A percentile compares a stretch with the other conserved stretches of the same genome.
Evolutionary conservation across 2,888 invertebrate species (phyloP).

Genomic region (Mythimna albipuncta): DNA sequence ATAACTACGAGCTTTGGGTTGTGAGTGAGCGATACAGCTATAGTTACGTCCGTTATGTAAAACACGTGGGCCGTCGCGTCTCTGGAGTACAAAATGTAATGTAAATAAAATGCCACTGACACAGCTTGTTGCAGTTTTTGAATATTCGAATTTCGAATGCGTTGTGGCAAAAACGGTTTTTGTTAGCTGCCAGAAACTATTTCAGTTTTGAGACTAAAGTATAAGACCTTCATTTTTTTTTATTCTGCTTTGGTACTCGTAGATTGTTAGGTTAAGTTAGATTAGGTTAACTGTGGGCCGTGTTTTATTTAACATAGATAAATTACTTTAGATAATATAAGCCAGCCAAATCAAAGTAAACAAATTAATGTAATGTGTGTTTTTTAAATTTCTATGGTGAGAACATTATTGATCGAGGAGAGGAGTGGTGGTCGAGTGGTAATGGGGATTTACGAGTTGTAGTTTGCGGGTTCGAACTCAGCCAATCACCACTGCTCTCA

Average conservation of each 20-base stretch:
- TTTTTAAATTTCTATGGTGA: no score
- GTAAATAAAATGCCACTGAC: constrained; percentile 60
- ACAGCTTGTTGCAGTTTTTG: constrained; percentile 58
- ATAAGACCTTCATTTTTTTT: constrained; percentile 7
- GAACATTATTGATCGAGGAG: no score
- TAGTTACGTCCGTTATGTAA: constrained; percentile 42
- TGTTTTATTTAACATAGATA: not conserved
- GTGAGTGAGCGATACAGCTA: constrained; percentile 57
- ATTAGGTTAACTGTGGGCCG: no score
- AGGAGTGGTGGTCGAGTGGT: no score
- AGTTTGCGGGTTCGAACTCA: no score
- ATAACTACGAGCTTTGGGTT: constrained; percentile 62
- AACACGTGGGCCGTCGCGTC: constrained; percentile 54
- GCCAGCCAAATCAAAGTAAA: not conserved
- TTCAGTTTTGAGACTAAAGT: constrained; percentile 1
- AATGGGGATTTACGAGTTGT: no score
- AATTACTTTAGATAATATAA: not conserved
- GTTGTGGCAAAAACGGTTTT: constrained; percentile 39
- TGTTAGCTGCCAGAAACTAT: constrained; percentile 36
- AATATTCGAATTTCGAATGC: constrained; percentile 52
- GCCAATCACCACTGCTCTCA: no score
- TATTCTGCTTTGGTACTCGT: not conserved
- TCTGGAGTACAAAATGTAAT: constrained; percentile 61
- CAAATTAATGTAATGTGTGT: no score
- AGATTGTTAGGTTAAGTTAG: constrained; percentile 1